Base-by-base conservation (phyloP, 35 echinoderm and acorn worm species). In the Eucidaris tribuloides region DNA sequence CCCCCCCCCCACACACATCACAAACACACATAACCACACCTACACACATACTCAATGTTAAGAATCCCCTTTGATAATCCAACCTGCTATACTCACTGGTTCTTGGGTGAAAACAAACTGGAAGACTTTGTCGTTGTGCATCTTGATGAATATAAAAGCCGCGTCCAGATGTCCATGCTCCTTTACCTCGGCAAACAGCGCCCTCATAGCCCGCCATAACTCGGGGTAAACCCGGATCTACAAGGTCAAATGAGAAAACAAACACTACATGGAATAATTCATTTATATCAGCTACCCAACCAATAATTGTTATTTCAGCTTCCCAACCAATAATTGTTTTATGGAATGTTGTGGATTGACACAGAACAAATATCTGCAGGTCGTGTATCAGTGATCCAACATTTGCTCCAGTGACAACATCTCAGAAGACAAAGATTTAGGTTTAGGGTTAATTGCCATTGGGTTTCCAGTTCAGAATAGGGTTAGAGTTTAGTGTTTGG, bases 91-190 rank as follows among this genome's bases (percentile, higher is more conserved):
- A 81, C 89, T 85, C 85, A 85, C 89, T 28, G 43, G 38, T 84
- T 50, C 80, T 35, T 57, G 71, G 17, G 72, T 84, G 13, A 82
- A 81, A 52, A 72, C 79, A 37, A 92, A 81, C 60, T 86, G 78
- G 64, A 92, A 92, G 50, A 84, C 81, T 45, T 82, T 86, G 22
- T 86, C 79, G 2, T 58, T n/a, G 22, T 49, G 78, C 46, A 92
- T 50, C 56, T 82, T 86, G 28, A 71, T 55, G 38, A 86, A 86
- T 6, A 92, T 66, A 48, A 86, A 92, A 25, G 65, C 58, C 44
- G 83, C 77, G 46, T 92, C 89, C 0, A 86, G 77, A 59, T 92
- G 89, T 13, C 65, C 74, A 34, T 86, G 83, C n/a, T 85, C 41
- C 32, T 85, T 20, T 15, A 92, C 46, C 33, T 85, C 84, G 28